Conservation (phyloP, 2,113 vertebrate species). For the Pygoscelis adeliae region DNA sequence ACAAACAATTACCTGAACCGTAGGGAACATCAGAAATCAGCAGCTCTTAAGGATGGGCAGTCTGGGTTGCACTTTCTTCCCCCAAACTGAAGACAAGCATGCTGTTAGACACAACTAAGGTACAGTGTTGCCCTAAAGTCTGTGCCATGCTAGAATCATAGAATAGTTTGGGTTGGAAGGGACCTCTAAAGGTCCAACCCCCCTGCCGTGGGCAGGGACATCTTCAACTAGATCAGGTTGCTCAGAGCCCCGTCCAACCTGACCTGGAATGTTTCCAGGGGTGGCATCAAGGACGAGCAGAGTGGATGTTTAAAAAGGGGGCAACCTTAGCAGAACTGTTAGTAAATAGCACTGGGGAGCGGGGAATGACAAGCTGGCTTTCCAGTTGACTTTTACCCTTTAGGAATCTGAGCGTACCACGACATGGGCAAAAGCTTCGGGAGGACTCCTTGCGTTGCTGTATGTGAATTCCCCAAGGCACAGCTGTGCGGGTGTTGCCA, state of each 20-base stretch:
- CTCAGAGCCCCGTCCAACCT: too few relatives aligned
- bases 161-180: too few relatives aligned
- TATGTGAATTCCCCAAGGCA: too few relatives aligned
- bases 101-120: background rate
- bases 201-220: too few relatives aligned
- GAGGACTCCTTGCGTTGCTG: rapidly evolving
- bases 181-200: too few relatives aligned
- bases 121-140: background rate
- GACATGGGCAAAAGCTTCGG: background rate
- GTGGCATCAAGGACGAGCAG: background rate
- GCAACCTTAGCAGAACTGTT: background rate
- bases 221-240: too few relatives aligned
- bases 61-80: background rate
- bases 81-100: background rate
- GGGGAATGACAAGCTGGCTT: background rate
- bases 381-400: background rate
- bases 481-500: background rate
- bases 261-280: too few relatives aligned
- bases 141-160: background rate
- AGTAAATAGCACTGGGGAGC: background rate
- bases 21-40: background rate
- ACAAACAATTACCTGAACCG: too few relatives aligned
- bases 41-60: background rate
- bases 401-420: background rate
- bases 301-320: background rate